A percentile compares a stretch with the other conserved stretches of the same genome.
phyloP scores from a whole-genome alignment of 2,797 vertebrate genomes.

The Sitta carolinensis region DNA sequence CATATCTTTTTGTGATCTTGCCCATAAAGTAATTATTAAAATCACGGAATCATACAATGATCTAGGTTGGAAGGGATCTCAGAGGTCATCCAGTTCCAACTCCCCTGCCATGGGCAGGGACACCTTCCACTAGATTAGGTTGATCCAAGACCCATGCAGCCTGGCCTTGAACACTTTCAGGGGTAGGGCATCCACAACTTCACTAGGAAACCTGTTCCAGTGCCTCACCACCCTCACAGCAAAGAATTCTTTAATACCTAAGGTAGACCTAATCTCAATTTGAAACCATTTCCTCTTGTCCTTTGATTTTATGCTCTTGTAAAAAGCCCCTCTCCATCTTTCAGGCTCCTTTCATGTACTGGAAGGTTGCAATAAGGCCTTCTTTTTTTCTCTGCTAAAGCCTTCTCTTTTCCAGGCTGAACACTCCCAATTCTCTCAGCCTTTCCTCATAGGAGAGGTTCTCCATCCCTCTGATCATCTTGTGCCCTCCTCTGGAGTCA shows the following conservation, averaged over 20 bases:
- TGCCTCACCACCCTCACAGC: not conserved
- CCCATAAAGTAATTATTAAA: not conserved
- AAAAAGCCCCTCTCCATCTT: not conserved
- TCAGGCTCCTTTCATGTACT: not conserved
- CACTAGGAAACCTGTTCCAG: not conserved
- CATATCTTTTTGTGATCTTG: not conserved
- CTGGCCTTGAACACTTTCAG: not conserved
- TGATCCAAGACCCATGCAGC: not conserved
- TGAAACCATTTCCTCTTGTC: not conserved
- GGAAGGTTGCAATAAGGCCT: not conserved
- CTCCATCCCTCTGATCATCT: not conserved
- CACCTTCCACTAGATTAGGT: not conserved
- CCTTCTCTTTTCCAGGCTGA: not conserved
- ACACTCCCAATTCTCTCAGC: not conserved
- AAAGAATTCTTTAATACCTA: not conserved
- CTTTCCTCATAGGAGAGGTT: rapidly evolving
- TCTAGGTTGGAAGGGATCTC: not conserved
- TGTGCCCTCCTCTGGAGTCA: rapidly evolving
- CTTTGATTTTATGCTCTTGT: not conserved
- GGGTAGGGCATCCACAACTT: not conserved
- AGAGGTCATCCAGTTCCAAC: not conserved
- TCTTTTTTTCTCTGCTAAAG: not conserved
- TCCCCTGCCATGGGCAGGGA: not conserved
- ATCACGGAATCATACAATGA: not conserved
- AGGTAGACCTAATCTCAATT: not conserved